phyloP scores from a whole-genome alignment of 2,797 vertebrate species.

The Epinephelus coioides region DNA sequence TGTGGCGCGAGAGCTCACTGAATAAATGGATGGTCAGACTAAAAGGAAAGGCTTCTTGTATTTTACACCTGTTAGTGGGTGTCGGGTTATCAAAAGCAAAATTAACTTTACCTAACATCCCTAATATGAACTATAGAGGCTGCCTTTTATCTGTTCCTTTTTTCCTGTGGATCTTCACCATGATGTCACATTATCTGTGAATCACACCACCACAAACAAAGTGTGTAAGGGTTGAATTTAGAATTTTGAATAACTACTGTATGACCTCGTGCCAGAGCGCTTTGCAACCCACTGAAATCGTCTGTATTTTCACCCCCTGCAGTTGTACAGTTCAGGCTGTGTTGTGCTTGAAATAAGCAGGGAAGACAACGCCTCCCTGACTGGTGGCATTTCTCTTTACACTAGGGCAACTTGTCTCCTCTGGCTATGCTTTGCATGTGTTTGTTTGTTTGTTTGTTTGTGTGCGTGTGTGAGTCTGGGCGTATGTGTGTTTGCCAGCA shows the following conservation, averaged over 20 bases:
- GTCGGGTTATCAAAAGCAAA: too few species aligned
- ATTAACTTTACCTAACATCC: too few species aligned
- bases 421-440: constrained; percentile 33
- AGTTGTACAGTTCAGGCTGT: constrained; percentile 29
- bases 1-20: too few species aligned
- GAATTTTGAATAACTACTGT: not conserved
- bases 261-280: not conserved
- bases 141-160: not conserved
- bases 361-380: constrained; percentile 22
- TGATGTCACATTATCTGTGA: not conserved
- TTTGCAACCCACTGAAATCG: not conserved
- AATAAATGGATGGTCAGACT: too few species aligned
- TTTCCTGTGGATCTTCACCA: not conserved
- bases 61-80: too few species aligned
- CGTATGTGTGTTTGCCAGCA: constrained; percentile 14
- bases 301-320: constrained; percentile 9
- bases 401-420: constrained; percentile 39
- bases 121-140: not conserved
- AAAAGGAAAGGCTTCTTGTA: too few species aligned
- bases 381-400: constrained; percentile 53
- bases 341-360: constrained; percentile 33
- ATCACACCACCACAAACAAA: not conserved
- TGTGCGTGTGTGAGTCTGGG: not conserved
- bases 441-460: constrained; percentile 27
- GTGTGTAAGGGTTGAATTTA: not conserved